Base-by-base conservation (phyloP, 2,888 invertebrate species). In the Carterocephalus palaemon region DNA sequence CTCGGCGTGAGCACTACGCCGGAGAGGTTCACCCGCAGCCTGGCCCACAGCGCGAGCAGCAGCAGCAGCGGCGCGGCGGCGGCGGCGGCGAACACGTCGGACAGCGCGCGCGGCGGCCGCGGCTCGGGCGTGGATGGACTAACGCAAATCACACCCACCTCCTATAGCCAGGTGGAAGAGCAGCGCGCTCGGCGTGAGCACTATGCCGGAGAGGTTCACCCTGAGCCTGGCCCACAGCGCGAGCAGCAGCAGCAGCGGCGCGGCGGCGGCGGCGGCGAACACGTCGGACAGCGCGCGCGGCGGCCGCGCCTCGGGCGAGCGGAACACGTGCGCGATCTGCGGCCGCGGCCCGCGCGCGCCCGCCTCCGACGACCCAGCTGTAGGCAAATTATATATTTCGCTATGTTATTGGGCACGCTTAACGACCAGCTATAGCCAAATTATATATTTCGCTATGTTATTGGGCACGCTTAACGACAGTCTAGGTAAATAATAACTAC, bases 91-190 rank as follows among this genome's bases (percentile, higher is more conserved):
- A n/a, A n/a, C n/a, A n/a, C n/a, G n/a, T n/a, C n/a, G n/a, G n/a
- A n/a, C n/a, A n/a, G n/a, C n/a, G n/a, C n/a, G n/a, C n/a, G n/a
- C n/a, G n/a, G n/a, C n/a, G n/a, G n/a, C n/a, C n/a, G n/a, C n/a
- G n/a, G n/a, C n/a, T n/a, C n/a, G n/a, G n/a, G n/a, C n/a, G n/a
- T n/a, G n/a, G n/a, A 13, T 8, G 13, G 3, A 3, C 8, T 24
- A 2, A 3, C 7, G 1, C 7, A 16, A 31, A 17, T 9, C 17
- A 6, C 49, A 70, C 75, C 75, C 66, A 91, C 95, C 92, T 72
- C 93, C 96, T 24, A 99, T 90, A 46, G 97, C 95, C 2, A 92
- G 58, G 75, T 99, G 99, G 88, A 99, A 99, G 24, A 94, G 89
- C 32, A 97, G 72, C n/a, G 96, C 93, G 71, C 93, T 92, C 39